A percentile compares a stretch with the other conserved stretches of the same genome.
phyloP scores from a whole-genome alignment of 2,113 vertebrate species.

The Tichodroma muraria region DNA sequence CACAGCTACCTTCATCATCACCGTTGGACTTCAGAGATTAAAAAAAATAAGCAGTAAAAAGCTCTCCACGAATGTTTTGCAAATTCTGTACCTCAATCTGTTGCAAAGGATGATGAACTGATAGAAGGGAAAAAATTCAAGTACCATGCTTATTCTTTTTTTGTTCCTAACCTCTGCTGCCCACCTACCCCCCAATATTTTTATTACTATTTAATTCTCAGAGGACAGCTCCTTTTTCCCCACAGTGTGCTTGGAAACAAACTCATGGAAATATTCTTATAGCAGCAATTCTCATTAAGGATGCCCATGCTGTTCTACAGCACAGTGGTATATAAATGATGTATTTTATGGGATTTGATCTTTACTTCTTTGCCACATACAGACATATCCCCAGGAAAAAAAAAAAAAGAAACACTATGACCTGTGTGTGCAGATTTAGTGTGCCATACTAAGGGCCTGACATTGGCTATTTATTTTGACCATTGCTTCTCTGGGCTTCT shows the following conservation, averaged over 20 bases:
- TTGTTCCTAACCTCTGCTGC: neutral
- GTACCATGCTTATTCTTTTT: conserved; percentile 62
- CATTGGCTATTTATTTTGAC: neutral
- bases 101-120: conserved; percentile 64
- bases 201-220: conserved; percentile 67
- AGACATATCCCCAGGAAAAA: conserved; percentile 63
- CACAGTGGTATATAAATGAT: conserved; percentile 87
- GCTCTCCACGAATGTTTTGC: conserved; percentile 77
- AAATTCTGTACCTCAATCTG: conserved; percentile 80
- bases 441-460: neutral
- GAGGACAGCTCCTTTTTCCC: conserved; percentile 69
- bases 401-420: neutral
- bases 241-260: conserved; percentile 73
- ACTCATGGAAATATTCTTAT: conserved; percentile 75
- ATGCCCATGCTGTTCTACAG: conserved; percentile 85
- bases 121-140: conserved; percentile 38
- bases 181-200: neutral
- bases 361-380: conserved; percentile 76
- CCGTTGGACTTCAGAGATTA: conserved; percentile 81
- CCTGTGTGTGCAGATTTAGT: neutral
- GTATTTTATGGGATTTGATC: conserved; percentile 89
- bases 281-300: conserved; percentile 82
- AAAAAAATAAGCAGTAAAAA: conserved; percentile 68
- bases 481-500: neutral
- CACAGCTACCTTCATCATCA: conserved; percentile 93